phyloP scores from a whole-genome alignment of 2,888 invertebrate species.

The Chorisops tibialis region DNA sequence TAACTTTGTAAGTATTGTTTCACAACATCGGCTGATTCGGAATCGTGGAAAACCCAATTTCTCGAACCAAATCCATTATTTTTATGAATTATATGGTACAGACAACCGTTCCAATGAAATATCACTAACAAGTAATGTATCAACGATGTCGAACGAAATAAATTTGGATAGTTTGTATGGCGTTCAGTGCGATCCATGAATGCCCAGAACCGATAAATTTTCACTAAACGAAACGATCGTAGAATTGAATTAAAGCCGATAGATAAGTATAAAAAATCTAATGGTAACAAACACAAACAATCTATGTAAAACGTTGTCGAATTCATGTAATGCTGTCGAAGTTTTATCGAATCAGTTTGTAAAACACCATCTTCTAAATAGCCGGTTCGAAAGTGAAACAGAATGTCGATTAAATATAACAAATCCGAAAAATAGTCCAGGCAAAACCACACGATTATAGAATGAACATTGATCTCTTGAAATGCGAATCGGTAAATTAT shows the following conservation, averaged over 20 bases:
- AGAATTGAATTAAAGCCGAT: slow-evolving; percentile 96
- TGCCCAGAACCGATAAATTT: slow-evolving; percentile 97
- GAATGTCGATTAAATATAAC: slow-evolving; percentile 92
- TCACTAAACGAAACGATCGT: slow-evolving; percentile 91
- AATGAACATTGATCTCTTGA: slow-evolving; percentile 93
- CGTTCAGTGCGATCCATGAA: slow-evolving; percentile 98
- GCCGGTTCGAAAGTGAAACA: slow-evolving; percentile 96
- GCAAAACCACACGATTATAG: slow-evolving; percentile 91
- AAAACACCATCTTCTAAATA: slow-evolving; percentile 97
- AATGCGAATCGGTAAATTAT: slow-evolving; percentile 99
- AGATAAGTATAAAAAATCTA: slow-evolving; percentile 97
- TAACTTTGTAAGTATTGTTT: slow-evolving; percentile 96
- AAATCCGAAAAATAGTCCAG: slow-evolving; percentile 96
- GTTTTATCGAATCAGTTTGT: slow-evolving; percentile 90
- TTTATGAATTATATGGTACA: slow-evolving; percentile 95
- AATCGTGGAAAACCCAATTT: slow-evolving; percentile 87
- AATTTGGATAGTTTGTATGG: slow-evolving; percentile 97
- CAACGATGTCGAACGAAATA: slow-evolving; percentile 86
- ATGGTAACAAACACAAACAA: slow-evolving; percentile 93
- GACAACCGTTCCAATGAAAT: slow-evolving; percentile 99
- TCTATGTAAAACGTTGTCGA: slow-evolving; percentile 97
- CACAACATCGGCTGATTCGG: slow-evolving; percentile 82
- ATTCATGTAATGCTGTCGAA: slow-evolving; percentile 97
- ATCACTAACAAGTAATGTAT: slow-evolving; percentile 96
- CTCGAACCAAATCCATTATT: slow-evolving; percentile 92